Evolutionary conservation across 2,888 invertebrate species (phyloP).

Genomic region (Harpagoxenus sublaevis): DNA sequence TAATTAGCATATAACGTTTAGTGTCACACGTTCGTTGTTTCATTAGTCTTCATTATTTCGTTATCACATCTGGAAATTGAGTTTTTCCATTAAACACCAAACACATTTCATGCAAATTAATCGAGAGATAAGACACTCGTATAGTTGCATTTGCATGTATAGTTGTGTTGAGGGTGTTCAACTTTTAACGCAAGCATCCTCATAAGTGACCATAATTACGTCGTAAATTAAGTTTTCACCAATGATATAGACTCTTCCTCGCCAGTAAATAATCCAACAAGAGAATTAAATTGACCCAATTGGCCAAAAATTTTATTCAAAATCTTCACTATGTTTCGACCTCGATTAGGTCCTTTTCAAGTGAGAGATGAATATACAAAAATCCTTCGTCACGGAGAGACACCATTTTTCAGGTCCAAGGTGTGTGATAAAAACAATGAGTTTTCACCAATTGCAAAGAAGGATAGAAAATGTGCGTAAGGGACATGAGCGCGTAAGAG

Average conservation of each 20-base stretch:
- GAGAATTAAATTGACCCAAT: too few relatives aligned
- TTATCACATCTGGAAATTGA: neutral
- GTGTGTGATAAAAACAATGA: too few relatives aligned
- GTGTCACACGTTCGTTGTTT: neutral
- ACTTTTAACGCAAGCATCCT: neutral
- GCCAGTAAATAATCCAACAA: too few relatives aligned
- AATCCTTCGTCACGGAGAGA: too few relatives aligned
- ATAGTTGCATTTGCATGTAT: neutral
- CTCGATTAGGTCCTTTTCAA: too few relatives aligned
- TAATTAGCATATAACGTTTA: neutral
- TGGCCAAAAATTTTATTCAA: too few relatives aligned
- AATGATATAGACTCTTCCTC: too few relatives aligned
- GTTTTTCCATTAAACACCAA: neutral
- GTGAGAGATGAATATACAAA: too few relatives aligned
- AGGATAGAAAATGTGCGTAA: conserved; percentile 27
- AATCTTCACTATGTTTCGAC: too few relatives aligned
- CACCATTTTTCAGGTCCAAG: too few relatives aligned
- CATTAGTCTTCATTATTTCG: neutral
- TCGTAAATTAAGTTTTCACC: conserved; percentile 19
- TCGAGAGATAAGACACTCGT: neutral
- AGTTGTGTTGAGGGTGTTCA: neutral
- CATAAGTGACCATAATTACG: neutral
- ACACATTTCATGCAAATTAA: neutral
- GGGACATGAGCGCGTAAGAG: neutral
- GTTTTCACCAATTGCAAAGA: neutral